Evolutionary conservation across 2,113 vertebrate genomes (phyloP), one percentile per base, ranked within the genome.

Genomic region (Probosciger aterrimus): DNA sequence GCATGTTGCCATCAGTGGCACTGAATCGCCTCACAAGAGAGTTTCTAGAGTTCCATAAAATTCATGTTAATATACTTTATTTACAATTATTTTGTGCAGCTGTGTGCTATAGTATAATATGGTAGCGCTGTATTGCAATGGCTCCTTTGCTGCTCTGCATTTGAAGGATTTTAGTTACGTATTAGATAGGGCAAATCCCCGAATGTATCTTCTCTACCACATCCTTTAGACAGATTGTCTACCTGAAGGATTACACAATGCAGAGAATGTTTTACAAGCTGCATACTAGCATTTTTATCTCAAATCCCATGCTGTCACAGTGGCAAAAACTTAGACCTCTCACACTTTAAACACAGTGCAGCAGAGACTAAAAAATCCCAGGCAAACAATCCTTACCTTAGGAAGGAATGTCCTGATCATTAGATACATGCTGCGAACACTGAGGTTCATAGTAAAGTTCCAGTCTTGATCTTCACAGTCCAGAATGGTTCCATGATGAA

Each of bases 401-500:
- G 99, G 99, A 88, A 99, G 98, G 96, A 99, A 99, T 0, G 98
- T 98, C 94, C 98, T 99, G 97, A 98, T 99, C 99, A 99, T 99
- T 63, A 99, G 97, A 94, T 98, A 99, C 99, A 99, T 99, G 98
- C 99, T 99, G 73, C 97, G 98, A 77, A 99, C 95, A 7, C 99
- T 99, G 86, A 99, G 94, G 27, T 98, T 98, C 99, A 99, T 99
- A 0, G 98, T 99, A 92, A 99, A 99, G 93, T 99, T 98, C 99
- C 99, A 99, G 97, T 99, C 99, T 4, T 91, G 96, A 88, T 99
- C 99, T 12, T 99, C 98, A 33, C 99, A 99, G 27, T 99, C 98
- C 97, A 99, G 94, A 96, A 99, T 98, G 47, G 98, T 98, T 77
- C 99, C 99, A 5, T 99, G 99, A 94, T 99, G 99, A 55, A 99